Evolutionary conservation across 2,113 vertebrate genomes (phyloP), one percentile per base, ranked within the genome.

Genomic region (Clinocottus analis): DNA sequence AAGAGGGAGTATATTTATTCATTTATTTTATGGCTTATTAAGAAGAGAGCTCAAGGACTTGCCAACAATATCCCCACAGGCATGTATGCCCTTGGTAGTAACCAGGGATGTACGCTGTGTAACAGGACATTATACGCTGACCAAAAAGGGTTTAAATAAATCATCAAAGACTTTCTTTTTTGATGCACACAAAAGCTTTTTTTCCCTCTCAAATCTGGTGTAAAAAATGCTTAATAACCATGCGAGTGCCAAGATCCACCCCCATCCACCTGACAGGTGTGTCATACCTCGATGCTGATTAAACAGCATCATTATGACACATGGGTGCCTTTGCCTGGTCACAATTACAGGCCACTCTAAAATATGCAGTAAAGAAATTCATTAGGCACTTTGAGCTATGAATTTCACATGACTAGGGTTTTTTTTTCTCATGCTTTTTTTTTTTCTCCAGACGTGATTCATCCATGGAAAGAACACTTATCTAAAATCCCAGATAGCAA

Each of bases 11-110:
- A 70, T 92, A 89, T 94, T 90, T 93, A 91, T 92, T 94, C 84
- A 90, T 93, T 93, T 93, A 87, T 91, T 92, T 90, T 89, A 89
- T 72, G 80, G 83, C 82, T 84, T 90, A 89, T 90, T 91, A 92
- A 77, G 84, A 88, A 85, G 63, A 79, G 64, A 35, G 71, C 49
- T 88, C 91, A 94, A 94, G 91, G 92, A 93, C 90, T 90, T 71
- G 65, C 60, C 39, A 75, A 88, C 70, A 80, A 84, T 74, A 80
- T 85, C 79, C 80, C 75, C 64, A 65, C 55, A 69, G 49, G 70
- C 63, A 39, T 77, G 45, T 31, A 14, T 87, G 84, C 80, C 90
- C 92, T 94, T 94, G 87, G 70, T n/a, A 72, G 79, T 72, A 77
- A 49, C 72, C 53, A 72, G 21, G 68, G 75, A 37, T 81, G 67